Base-by-base conservation (phyloP, 2,888 invertebrate genomes). In the Atrina japonica region DNA sequence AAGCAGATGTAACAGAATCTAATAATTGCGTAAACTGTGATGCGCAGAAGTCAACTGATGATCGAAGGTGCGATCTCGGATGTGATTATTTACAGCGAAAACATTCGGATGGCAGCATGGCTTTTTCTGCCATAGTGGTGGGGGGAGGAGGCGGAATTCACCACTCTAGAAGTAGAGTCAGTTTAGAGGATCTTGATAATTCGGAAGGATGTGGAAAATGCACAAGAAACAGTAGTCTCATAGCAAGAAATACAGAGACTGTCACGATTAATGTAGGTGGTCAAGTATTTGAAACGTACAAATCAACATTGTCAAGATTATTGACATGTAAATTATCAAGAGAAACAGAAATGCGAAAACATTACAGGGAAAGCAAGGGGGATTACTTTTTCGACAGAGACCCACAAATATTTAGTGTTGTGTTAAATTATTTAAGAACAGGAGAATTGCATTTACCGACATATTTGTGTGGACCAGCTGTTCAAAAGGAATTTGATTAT, bases 361-460 rank as follows among this genome's bases (percentile, higher is more conserved):
- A 84, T 68, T 86, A 80, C 71, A 67, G 85, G 30, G 77, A 82
- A 11, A 79, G 77, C 3, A 77, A 74, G 27, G 82, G 81, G 30
- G 87, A 87, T 53, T 87, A 80, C 53, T 88, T 86, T 70, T 87
- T 88, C 61, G 88, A 88, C 75, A 76, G 88, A 59, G 87, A 88
- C 72, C 85, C 88, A 1, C 83, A 81, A 50, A 84, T 86, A 3
- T 88, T 88, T 67, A 80, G 82, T 40, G 83, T 84, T 6, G 83
- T 88, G 47, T 75, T 88, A 47, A 88, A 88, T 73, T 87, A 85
- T 67, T 72, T 87, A 29, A 73, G 88, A 58, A 87, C 88, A 16
- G 87, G 88, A 6, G 87, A 88, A 69, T 81, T 88, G 25, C 88
- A 88, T 70, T 76, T 87, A 30, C 88, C 88, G 0, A 86, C 86